phyloP scores from a whole-genome alignment of 2,113 vertebrate species.

The Nycticebus coucang region DNA sequence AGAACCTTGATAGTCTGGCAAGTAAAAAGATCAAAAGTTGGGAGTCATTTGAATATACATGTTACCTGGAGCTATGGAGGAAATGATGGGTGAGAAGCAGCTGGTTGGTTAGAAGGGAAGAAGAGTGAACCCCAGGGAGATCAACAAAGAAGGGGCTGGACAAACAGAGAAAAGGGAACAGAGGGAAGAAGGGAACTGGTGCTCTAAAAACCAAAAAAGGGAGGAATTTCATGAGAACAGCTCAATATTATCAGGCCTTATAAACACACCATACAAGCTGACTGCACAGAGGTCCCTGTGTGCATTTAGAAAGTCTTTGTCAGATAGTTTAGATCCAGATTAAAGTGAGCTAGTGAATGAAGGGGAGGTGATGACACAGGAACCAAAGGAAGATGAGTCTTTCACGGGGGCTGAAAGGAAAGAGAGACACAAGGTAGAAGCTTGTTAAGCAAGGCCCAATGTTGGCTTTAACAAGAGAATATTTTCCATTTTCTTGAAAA shows the following conservation, averaged over 20 bases:
- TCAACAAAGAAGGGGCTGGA: background rate
- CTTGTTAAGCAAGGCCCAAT: background rate
- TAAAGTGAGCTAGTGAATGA: background rate
- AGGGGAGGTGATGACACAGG: background rate
- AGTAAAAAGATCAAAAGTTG: background rate
- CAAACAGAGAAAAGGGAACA: background rate
- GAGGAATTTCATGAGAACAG: background rate
- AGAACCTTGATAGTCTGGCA: background rate
- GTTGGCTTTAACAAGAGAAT: background rate
- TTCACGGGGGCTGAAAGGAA: background rate
- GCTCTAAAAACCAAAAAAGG: background rate
- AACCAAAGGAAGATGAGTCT: background rate
- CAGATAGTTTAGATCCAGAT: background rate
- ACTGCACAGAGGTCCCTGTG: background rate
- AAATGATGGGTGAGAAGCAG: background rate
- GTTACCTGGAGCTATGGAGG: background rate
- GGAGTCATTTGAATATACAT: background rate
- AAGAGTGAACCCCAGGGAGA: background rate
- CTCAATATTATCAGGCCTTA: background rate
- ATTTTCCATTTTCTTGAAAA: background rate
- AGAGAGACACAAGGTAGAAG: background rate
- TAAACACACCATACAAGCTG: background rate
- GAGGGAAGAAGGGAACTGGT: background rate
- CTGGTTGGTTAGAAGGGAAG: background rate
- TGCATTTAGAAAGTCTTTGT: background rate